Conservation (phyloP, 2,113 vertebrate genomes). For the Smithornis capensis region DNA sequence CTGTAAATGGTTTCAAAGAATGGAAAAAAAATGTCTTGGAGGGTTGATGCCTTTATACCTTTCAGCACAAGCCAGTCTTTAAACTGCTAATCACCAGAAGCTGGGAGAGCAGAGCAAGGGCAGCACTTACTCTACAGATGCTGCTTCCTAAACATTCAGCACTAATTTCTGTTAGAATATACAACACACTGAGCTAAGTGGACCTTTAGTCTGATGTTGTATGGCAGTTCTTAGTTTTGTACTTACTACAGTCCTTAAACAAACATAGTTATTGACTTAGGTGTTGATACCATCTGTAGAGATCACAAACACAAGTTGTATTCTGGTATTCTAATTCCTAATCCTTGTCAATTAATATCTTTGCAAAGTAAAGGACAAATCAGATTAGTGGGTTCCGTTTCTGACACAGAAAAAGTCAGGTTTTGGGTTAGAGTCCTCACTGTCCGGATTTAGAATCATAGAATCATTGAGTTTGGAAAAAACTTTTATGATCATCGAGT, state of each 20-base stretch:
- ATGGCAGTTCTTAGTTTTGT: conserved; percentile 41
- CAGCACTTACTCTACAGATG: background rate
- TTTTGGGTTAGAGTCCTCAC: background rate
- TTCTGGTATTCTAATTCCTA: background rate
- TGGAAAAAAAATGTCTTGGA: background rate
- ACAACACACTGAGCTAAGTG: background rate
- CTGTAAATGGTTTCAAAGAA: background rate
- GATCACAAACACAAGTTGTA: background rate
- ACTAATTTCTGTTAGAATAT: background rate
- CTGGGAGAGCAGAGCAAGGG: background rate
- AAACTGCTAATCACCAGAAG: background rate
- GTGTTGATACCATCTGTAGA: background rate
- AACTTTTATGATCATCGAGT: background rate
- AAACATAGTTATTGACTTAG: conserved; percentile 34
- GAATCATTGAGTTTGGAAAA: background rate
- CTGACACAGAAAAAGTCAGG: background rate
- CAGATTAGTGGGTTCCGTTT: background rate
- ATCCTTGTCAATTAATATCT: background rate
- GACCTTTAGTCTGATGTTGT: background rate
- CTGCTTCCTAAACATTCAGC: background rate
- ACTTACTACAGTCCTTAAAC: conserved; percentile 23
- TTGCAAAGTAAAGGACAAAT: background rate
- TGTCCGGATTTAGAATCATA: background rate
- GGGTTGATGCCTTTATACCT: background rate
- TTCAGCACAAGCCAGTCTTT: background rate